A percentile compares a stretch with the other conserved stretches of the same genome.
phyloP scores from a whole-genome alignment of 2,113 vertebrate species.

The Macrotus californicus region DNA sequence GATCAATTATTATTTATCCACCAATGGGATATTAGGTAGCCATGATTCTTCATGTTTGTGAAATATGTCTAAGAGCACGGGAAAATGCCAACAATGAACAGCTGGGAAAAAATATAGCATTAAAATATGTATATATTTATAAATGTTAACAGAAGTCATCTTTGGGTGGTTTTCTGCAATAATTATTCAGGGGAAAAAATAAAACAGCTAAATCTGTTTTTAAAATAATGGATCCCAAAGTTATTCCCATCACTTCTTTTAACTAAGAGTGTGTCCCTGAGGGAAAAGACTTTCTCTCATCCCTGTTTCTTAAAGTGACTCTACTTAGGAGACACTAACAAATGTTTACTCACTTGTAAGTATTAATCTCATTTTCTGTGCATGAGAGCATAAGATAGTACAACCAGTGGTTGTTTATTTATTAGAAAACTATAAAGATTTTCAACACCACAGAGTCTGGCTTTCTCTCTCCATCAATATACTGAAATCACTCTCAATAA shows the following conservation, averaged over 20 bases:
- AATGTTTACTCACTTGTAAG: slow-evolving; percentile 11
- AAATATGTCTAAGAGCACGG: background rate
- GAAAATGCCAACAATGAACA: slow-evolving; percentile 26
- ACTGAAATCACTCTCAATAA: background rate
- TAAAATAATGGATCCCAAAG: slow-evolving; percentile 35
- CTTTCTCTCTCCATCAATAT: background rate
- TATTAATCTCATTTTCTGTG: slow-evolving; percentile 15
- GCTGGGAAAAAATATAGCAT: background rate
- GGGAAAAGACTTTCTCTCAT: background rate
- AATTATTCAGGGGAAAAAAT: slow-evolving; percentile 6
- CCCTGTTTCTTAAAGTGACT: background rate
- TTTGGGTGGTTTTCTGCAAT: slow-evolving; percentile 1
- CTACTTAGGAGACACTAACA: slow-evolving; percentile 21
- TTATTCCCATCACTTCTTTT: slow-evolving; percentile 27
- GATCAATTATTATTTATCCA: slow-evolving; percentile 25
- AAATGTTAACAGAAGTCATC: slow-evolving; percentile 21
- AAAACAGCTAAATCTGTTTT: slow-evolving; percentile 13
- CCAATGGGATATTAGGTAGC: background rate
- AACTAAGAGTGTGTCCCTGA: background rate
- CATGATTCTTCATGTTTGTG: background rate
- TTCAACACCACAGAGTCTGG: background rate
- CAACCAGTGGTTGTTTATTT: background rate
- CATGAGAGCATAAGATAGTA: background rate
- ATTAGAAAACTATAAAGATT: background rate
- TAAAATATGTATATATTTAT: slow-evolving; percentile 28